A percentile compares a stretch with the other conserved stretches of the same genome.
Evolutionary conservation across 1,140 invertebrate genomes (phyloP).

Genomic region (Drosophila pseudoobscura): DNA sequence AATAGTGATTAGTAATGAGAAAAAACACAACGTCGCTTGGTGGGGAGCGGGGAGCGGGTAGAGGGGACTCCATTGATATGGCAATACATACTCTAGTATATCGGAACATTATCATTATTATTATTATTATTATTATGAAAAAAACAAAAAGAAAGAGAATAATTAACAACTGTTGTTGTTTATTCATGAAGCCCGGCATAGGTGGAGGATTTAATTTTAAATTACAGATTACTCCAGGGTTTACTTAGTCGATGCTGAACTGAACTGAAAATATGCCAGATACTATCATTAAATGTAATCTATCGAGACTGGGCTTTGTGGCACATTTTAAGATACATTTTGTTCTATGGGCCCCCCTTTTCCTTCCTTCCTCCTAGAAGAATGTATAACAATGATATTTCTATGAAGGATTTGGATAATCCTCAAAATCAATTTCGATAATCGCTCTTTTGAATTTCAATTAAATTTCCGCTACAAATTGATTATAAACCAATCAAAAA

Average conservation of each 20-base stretch:
- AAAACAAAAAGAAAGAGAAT: not conserved
- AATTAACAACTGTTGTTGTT: constrained; percentile 26
- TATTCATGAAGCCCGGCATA: constrained; percentile 34
- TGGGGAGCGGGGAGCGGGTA: not conserved
- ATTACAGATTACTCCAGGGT: constrained; percentile 19
- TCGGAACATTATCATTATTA: too few species aligned
- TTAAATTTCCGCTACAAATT: too few species aligned
- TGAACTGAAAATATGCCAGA: not conserved
- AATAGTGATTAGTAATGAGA: constrained; percentile 34
- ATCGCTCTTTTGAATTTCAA: too few species aligned
- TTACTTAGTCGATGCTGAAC: constrained; percentile 12
- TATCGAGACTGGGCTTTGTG: too few species aligned
- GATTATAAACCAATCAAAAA: not conserved
- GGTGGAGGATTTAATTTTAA: constrained; percentile 23
- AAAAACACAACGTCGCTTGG: not conserved
- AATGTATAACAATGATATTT: too few species aligned
- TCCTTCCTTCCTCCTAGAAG: too few species aligned
- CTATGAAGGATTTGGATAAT: too few species aligned
- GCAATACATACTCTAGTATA: not conserved
- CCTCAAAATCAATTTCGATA: too few species aligned
- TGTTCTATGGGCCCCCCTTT: too few species aligned
- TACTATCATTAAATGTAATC: too few species aligned
- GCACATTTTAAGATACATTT: too few species aligned
- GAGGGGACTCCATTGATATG: constrained; percentile 13
- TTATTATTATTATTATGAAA: too few species aligned